Conservation (phyloP, 1,140 invertebrate genomes). For the Acarapis woodi region DNA sequence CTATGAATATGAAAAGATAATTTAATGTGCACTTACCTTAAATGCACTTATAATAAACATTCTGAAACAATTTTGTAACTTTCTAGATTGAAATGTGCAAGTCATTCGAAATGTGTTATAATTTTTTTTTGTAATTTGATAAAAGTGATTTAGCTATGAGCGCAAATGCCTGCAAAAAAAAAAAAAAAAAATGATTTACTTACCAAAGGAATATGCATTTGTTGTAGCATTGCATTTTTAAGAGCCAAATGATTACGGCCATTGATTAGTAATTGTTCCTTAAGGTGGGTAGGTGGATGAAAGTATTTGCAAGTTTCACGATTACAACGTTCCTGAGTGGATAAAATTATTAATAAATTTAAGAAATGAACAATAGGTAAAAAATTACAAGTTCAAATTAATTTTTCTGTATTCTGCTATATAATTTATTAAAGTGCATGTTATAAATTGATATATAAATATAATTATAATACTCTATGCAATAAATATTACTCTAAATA, state of each 20-base stretch:
- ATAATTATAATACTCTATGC: too few relatives aligned
- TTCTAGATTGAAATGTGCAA: too few relatives aligned
- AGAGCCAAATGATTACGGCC: constrained; percentile 93
- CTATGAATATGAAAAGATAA: too few relatives aligned
- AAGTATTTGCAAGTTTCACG: constrained; percentile 99
- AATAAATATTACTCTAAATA: too few relatives aligned
- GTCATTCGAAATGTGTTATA: too few relatives aligned
- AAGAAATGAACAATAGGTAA: neutral
- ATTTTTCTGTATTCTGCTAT: constrained; percentile 10
- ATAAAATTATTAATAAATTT: constrained; percentile 14
- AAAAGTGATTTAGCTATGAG: too few relatives aligned
- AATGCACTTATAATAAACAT: too few relatives aligned
- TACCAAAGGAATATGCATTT: constrained; percentile 81
- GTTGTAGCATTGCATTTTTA: constrained; percentile 83
- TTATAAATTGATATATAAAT: constrained; percentile 6
- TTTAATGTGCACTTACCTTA: too few relatives aligned
- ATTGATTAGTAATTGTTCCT: constrained; percentile 97
- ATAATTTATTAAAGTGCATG: constrained; percentile 11
- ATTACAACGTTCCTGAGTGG: constrained; percentile 86
- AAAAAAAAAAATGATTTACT: constrained; percentile 21
- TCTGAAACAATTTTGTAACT: too few relatives aligned
- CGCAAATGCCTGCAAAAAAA: too few relatives aligned
- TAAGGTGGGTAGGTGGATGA: constrained; percentile 94
- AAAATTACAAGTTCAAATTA: neutral
- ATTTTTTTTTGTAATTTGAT: too few relatives aligned